Evolutionary conservation across 2,113 vertebrate genomes (phyloP).

Genomic region (Thermophis baileyi): DNA sequence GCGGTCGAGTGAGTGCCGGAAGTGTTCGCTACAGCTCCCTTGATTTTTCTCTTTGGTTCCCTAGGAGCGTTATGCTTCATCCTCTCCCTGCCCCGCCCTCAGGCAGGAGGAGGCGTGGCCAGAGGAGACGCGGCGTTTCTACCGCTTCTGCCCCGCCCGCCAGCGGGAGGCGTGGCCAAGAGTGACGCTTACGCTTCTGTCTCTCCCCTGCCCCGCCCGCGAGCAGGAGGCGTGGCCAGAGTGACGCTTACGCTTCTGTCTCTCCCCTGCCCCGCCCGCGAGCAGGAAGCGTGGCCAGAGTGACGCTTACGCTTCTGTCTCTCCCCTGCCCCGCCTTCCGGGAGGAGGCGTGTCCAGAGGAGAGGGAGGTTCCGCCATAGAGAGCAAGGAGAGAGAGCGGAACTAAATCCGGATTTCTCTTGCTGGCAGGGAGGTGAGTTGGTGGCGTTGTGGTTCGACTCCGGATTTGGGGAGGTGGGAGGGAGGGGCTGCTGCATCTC

Average conservation of each 20-base stretch:
- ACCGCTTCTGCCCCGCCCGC: not conserved
- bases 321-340: too few species aligned
- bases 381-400: not conserved
- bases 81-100: not conserved
- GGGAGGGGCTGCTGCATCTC: not conserved
- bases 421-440: not conserved
- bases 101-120: not conserved
- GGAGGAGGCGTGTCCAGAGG: not conserved
- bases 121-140: not conserved
- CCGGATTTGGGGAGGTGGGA: not conserved
- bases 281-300: not conserved
- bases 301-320: too few species aligned
- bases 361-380: not conserved
- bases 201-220: fast-evolving
- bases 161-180: not conserved
- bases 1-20: not conserved
- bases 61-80: too few species aligned
- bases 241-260: too few species aligned
- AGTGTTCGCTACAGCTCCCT: fast-evolving
- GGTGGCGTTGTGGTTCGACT: not conserved
- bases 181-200: too few species aligned
- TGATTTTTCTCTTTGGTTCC: not conserved
- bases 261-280: fast-evolving
- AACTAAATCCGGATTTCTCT: not conserved
- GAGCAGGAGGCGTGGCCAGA: not conserved